Conservation (phyloP, 2,888 invertebrate genomes). For the Orthonychiurus folsomi region DNA sequence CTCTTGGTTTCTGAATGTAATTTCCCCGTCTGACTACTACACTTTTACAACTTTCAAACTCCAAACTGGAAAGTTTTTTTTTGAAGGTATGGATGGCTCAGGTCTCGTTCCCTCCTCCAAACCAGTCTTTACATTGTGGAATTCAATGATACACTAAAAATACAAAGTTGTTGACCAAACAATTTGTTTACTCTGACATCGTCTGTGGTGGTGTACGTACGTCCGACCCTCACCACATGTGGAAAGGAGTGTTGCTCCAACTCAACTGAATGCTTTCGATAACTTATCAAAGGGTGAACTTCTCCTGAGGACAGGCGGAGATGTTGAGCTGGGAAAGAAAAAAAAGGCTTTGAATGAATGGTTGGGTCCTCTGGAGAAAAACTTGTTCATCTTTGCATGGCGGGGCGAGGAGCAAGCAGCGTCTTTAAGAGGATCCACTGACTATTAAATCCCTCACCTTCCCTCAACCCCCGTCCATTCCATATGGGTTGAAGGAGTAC, state of each 20-base stretch:
- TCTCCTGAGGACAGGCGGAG: not conserved
- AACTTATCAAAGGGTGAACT: not conserved
- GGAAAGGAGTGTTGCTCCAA: constrained; percentile 13
- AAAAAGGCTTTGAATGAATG: not conserved
- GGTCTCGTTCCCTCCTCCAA: no score
- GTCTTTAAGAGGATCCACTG: not conserved
- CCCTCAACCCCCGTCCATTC: not conserved
- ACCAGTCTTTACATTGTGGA: no score
- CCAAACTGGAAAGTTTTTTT: no score
- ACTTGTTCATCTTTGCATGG: not conserved
- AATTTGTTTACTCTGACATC: no score
- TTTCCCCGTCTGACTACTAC: no score
- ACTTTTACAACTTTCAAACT: no score
- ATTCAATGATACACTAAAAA: no score
- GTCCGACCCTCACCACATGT: no score
- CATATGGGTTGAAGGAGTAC: not conserved
- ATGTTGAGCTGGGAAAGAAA: not conserved
- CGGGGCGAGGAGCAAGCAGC: not conserved
- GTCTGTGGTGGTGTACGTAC: no score
- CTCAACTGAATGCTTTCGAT: constrained; percentile 7
- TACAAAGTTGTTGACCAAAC: no score
- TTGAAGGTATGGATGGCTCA: no score
- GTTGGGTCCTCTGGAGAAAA: not conserved
- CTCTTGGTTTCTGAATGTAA: no score
- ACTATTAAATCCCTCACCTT: constrained; percentile 1